Evolutionary conservation across 2,797 vertebrate species (phyloP), one percentile per base, ranked within the genome.

Genomic region (Gymnodraco acuticeps): DNA sequence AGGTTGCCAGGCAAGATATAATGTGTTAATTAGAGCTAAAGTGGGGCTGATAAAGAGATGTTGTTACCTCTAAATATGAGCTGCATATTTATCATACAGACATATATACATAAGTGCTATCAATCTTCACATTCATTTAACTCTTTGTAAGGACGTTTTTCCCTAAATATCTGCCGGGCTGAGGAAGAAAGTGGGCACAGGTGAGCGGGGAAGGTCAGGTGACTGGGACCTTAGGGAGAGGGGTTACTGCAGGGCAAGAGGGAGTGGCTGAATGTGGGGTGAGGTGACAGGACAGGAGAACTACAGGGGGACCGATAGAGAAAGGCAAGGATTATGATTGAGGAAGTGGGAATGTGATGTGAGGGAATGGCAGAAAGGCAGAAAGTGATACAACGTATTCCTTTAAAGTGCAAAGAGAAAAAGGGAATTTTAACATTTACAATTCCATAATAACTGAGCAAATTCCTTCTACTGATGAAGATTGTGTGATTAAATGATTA

Each of bases 41-140:
- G 67, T 60, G 47, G 19, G 42, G 67, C 14, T 58, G 19, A 19
- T 53, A 17, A 60, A 20, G 20, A 60, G 46, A 59, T 17, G 50
- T 31, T 47, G 12, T 33, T 46, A 15, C 6, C 51, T 27, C 3
- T 38, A 60, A 42, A 10, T 45, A 45, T 38, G 33, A 38, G 33
- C 6, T 38, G 33, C 33, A 38, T 38, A 38, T 38, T 38, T 38
- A 38, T 38, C 33, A 9, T 38, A 38, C 8, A 38, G 43, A 53
- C 51, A 53, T 7, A 14, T 23, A 23, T 23, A 23, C 7, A 20
- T 27, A 27, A 27, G 27, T 53, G 20, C 20, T 13, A 53, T 53
- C 51, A 53, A 27, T 53, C 20, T 27, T 23, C 51, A 14, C 20
- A 27, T 38, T 38, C 33, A 38, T 27, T 3, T 23, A 14, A 27